Percentiles rank a stretch among this genome's conserved stretches.
These are phyloP conservation scores for Trididemnum miniatum DNA, from an alignment of 23 tunicate genomes.

Conservation along the genomic window DNA sequence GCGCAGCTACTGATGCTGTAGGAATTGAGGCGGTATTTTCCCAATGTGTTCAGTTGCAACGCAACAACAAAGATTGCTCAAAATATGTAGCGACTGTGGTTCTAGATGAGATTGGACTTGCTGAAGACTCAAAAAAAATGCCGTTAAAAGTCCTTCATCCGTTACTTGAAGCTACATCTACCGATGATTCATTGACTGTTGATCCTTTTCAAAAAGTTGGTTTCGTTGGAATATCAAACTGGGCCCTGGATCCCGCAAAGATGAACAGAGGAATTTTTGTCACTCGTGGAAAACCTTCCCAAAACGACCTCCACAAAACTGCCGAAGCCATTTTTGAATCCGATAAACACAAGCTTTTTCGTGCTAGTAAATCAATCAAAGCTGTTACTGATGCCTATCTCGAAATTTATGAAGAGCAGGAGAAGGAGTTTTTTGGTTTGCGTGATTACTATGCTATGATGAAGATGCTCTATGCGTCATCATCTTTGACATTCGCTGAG, in stretches of 20 bases:
- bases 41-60: slow-evolving; percentile 64
- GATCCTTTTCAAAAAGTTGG: slow-evolving; percentile 54
- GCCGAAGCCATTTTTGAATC: slow-evolving; percentile 78
- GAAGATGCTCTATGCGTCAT: slow-evolving; percentile 56
- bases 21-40: slow-evolving; percentile 66
- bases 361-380: slow-evolving; percentile 6
- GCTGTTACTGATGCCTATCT: slow-evolving; percentile 51
- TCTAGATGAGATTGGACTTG: slow-evolving; percentile 77
- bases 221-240: slow-evolving; percentile 90
- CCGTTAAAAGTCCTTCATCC: slow-evolving; percentile 75
- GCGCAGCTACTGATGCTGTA: slow-evolving; percentile 64
- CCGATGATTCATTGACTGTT: slow-evolving; percentile 14
- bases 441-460: slow-evolving; percentile 76
- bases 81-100: slow-evolving; percentile 65
- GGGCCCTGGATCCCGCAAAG: slow-evolving; percentile 93
- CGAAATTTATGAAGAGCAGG: slow-evolving; percentile 48
- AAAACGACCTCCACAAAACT: slow-evolving; percentile 63
- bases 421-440: slow-evolving; percentile 73
- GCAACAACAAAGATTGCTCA: slow-evolving; percentile 33
- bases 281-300: slow-evolving; percentile 64
- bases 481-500: slow-evolving; percentile 11
- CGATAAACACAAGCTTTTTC: slow-evolving; percentile 38
- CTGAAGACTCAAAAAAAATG: slow-evolving; percentile 83
- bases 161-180: slow-evolving; percentile 58
- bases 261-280: slow-evolving; percentile 93